Evolutionary conservation across 2,113 vertebrate genomes (phyloP).

Genomic region (Steatornis caripensis): DNA sequence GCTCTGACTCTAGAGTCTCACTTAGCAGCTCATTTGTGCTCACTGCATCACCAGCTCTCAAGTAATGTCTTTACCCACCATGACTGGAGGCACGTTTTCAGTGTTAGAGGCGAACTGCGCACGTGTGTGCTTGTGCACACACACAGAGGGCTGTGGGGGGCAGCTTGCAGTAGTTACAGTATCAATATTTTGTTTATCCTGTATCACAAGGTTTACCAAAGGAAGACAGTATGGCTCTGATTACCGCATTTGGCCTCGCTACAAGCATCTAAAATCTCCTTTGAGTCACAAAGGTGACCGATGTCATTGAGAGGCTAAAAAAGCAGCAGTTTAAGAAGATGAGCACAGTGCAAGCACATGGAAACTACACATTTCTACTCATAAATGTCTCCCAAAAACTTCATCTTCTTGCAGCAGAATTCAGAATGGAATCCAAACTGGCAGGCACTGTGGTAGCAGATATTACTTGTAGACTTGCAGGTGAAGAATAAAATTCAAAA

Average conservation of each 20-base stretch:
- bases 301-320: background rate
- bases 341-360: background rate
- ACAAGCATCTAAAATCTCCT: background rate
- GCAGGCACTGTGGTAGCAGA: background rate
- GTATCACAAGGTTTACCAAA: background rate
- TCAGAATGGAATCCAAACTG: background rate
- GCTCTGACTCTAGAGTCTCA: background rate
- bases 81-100: background rate
- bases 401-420: background rate
- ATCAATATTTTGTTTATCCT: background rate
- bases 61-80: background rate
- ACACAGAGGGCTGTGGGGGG: background rate
- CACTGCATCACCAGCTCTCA: background rate
- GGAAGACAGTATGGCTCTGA: background rate
- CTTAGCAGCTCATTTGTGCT: background rate
- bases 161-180: background rate
- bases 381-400: background rate
- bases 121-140: accelerated
- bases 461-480: background rate
- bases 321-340: background rate
- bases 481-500: background rate
- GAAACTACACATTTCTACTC: background rate
- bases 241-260: background rate
- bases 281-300: background rate
- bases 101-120: background rate